phyloP scores from a whole-genome alignment of 2,113 vertebrate genomes.

The Equus quagga region DNA sequence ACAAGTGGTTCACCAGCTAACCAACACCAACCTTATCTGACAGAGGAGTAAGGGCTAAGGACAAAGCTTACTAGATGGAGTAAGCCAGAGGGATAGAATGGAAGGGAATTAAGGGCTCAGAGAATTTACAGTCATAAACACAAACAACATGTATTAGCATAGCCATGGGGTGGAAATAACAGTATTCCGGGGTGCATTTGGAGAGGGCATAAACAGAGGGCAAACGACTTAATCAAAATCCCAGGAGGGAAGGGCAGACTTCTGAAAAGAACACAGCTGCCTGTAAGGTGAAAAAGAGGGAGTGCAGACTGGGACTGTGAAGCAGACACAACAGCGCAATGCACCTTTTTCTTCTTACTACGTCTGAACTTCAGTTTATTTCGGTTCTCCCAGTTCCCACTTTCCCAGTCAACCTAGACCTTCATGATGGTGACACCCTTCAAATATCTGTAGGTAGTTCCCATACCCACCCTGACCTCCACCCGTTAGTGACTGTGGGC shows the following conservation, averaged over 20 bases:
- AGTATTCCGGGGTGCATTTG: background rate
- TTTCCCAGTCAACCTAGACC: background rate
- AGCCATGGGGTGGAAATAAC: background rate
- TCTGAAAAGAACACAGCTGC: background rate
- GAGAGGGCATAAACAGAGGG: background rate
- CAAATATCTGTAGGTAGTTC: constrained; percentile 50
- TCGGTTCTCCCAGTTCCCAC: background rate
- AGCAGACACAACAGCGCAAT: background rate
- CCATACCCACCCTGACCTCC: background rate
- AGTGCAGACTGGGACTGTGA: fast-evolving
- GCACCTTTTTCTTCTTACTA: background rate
- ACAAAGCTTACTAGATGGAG: background rate
- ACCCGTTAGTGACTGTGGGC: background rate
- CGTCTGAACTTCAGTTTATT: background rate
- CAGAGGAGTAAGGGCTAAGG: background rate
- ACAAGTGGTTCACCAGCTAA: background rate
- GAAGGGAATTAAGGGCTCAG: background rate
- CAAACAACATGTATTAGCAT: background rate
- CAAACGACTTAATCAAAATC: background rate
- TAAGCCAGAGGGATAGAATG: background rate
- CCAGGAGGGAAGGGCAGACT: background rate
- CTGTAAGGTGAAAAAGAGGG: background rate
- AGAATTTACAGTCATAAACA: background rate
- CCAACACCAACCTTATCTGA: background rate
- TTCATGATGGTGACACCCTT: constrained; percentile 52